Evolutionary conservation across 1,140 invertebrate genomes (phyloP), one percentile per base, ranked within the genome.

Genomic region (Aleiodes sp.): DNA sequence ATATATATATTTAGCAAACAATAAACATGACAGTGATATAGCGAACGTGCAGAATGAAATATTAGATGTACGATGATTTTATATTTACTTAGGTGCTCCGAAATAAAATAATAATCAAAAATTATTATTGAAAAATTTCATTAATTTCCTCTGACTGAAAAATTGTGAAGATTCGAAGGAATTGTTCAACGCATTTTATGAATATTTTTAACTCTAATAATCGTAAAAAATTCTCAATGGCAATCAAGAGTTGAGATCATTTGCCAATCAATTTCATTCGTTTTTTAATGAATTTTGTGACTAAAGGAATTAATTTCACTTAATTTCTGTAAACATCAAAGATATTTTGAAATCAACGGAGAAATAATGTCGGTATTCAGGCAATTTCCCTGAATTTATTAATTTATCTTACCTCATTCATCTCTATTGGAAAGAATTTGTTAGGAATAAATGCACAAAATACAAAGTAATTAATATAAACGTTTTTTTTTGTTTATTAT

Each of bases 51-150:
- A 78, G 76, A 81, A 84, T 79, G 74, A 77, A 75, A 79, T 81
- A 82, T 10, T 56, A 29, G 76, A 70, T 78, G 72, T 82, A 82
- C 76, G 73, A 80, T 76, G 75, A 79, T 84, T 83, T 84, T 84
- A 83, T 84, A 84, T 84, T 79, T 79, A 82, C 75, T 78, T 84
- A 83, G 82, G 78, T 83, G 82, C 82, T 82, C 79, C 76, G 80
- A 81, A 82, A 84, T 84, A 43, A 83, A 83, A 84, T 77, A 75
- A 74, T 77, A 79, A 79, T 70, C 76, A 65, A 80, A 83, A 75
- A n/a, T n/a, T n/a, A n/a, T n/a, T n/a, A n/a, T 62, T 10, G 1
- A 57, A 26, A 52, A 16, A 46, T 52, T 63, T 24, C 6, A 24
- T 9, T 56, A 41, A 57, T 57, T 57, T 33, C 14, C 19, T n/a